These are phyloP conservation scores for Orius laevigatus DNA, from an alignment of 1,140 invertebrate genomes.

Conservation along the genomic window DNA sequence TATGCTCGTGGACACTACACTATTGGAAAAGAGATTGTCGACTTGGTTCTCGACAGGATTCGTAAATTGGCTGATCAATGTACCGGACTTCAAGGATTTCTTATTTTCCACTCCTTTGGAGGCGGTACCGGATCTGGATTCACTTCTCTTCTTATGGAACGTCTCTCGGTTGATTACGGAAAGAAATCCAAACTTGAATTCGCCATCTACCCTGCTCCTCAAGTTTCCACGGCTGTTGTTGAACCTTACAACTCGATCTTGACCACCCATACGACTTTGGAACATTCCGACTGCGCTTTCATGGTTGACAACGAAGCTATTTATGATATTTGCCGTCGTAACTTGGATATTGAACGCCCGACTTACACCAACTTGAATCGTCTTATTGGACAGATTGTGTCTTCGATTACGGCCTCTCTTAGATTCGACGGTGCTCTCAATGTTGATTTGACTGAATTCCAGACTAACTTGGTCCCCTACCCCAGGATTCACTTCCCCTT, in stretches of 20 bases:
- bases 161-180: slow-evolving; percentile 46
- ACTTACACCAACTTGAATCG: slow-evolving; percentile 67
- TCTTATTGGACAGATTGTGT: slow-evolving; percentile 55
- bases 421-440: slow-evolving; percentile 76
- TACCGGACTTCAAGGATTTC: slow-evolving; percentile 35
- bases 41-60: slow-evolving; percentile 40
- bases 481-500: slow-evolving; percentile 63
- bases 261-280: slow-evolving; percentile 41
- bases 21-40: slow-evolving; percentile 50
- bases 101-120: slow-evolving; percentile 1
- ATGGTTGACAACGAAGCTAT: slow-evolving; percentile 80
- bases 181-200: slow-evolving; percentile 55
- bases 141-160: slow-evolving; percentile 49
- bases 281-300: slow-evolving; percentile 52
- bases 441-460: slow-evolving; percentile 81
- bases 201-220: slow-evolving; percentile 46
- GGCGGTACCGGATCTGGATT: slow-evolving; percentile 63
- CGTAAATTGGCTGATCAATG: slow-evolving; percentile 39
- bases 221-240: slow-evolving; percentile 48
- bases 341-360: slow-evolving; percentile 76
- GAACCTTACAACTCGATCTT: slow-evolving; percentile 53
- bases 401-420: background rate
- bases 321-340: slow-evolving; percentile 79
- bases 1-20: slow-evolving; percentile 59
- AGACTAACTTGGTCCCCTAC: slow-evolving; percentile 74